A percentile compares a stretch with the other conserved stretches of the same genome.
Conservation (phyloP, 2,888 invertebrate species). For the Tetragonula carbonaria region DNA sequence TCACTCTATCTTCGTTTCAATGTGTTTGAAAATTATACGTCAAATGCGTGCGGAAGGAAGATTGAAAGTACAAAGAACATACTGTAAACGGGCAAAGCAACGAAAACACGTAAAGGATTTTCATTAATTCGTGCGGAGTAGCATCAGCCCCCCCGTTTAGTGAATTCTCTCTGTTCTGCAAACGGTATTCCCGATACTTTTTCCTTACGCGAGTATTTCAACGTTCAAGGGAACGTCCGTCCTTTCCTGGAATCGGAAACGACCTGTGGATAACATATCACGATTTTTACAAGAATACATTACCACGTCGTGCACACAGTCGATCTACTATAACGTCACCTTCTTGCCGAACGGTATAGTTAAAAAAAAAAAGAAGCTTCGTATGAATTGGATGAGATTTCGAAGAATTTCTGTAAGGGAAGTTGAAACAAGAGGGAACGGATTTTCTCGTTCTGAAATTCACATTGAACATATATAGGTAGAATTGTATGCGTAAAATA, state of each 20-base stretch:
- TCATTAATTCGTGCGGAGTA: background rate
- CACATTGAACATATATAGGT: too few species aligned
- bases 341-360: background rate
- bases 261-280: background rate
- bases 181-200: background rate
- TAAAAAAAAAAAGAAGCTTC: background rate
- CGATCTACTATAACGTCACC: background rate
- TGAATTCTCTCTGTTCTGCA: background rate
- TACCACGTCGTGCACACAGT: background rate
- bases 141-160: background rate
- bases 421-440: background rate
- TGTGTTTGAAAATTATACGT: background rate
- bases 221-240: background rate
- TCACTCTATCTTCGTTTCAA: background rate
- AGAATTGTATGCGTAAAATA: too few species aligned
- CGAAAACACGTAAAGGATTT: background rate
- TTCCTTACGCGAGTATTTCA: background rate
- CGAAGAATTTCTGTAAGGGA: background rate
- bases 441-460: background rate
- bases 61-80: background rate
- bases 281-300: slow-evolving; percentile 13
- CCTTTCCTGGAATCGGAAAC: background rate
- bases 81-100: background rate
- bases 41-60: background rate
- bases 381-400: background rate